These are phyloP conservation scores for Cardiocondyla obscurior DNA, from an alignment of 1,140 invertebrate species.

Conservation along the genomic window DNA sequence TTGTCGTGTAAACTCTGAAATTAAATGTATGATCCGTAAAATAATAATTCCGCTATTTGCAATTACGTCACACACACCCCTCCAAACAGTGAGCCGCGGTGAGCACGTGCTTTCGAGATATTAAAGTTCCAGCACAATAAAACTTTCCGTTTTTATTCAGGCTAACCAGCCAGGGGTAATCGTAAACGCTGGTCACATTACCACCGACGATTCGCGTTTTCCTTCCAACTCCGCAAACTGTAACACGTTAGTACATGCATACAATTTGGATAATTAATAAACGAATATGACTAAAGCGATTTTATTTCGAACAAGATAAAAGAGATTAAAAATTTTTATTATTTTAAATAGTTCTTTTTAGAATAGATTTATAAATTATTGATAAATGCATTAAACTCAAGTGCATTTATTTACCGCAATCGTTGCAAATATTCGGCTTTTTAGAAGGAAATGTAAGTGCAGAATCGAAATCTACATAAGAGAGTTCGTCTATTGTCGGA, in stretches of 20 bases:
- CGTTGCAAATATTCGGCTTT: conserved; percentile 74
- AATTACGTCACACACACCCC: conserved; percentile 78
- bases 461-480: conserved; percentile 74
- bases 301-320: not conserved
- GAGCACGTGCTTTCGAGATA: conserved; percentile 85
- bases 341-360: not conserved
- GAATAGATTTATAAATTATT: not conserved
- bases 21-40: not conserved
- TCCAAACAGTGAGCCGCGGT: conserved; percentile 87
- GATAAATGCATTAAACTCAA: not conserved
- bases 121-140: conserved; percentile 90
- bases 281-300: not conserved
- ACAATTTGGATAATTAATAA: not conserved
- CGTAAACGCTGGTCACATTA: conserved; percentile 86
- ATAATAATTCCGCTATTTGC: not conserved
- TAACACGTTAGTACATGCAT: conserved; percentile 10
- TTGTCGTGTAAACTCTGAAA: not conserved
- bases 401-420: conserved; percentile 77
- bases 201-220: conserved; percentile 90
- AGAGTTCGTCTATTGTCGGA: conserved; percentile 67
- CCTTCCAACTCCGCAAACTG: conserved; percentile 89
- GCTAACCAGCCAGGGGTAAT: conserved; percentile 91
- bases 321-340: not conserved
- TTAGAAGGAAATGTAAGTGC: conserved; percentile 59
- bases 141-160: conserved; percentile 88